Evolutionary conservation across 2,888 invertebrate genomes (phyloP), one percentile per base, ranked within the genome.

Genomic region (Phortica okadai): DNA sequence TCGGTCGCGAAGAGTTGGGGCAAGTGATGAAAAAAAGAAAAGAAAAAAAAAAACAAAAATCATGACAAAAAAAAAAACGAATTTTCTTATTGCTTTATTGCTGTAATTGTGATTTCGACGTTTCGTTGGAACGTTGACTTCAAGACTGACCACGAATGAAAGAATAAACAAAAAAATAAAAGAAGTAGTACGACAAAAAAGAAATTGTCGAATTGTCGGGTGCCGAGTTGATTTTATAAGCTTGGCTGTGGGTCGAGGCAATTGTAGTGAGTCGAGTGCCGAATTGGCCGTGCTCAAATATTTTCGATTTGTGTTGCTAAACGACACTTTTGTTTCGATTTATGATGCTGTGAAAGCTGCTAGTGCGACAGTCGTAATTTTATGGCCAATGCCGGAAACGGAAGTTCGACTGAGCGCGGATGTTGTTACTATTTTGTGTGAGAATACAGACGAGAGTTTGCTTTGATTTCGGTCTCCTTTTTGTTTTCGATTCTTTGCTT

Each of bases 291-390:
- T 42, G 67, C 33, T 33, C 14, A 56, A 50, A 56, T 41, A 74
- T 75, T 77, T 76, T 73, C 74, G 70, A 74, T 84, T 79, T 83
- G 82, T 78, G 82, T 82, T 80, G 78, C 82, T 82, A 83, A 85
- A 84, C 85, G 84, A 84, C 84, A 85, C 84, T 84, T 85, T 84
- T 84, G 84, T 83, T 85, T 83, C 84, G 84, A 85, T 84, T 85
- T 85, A 84, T 84, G 84, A 80, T 79, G 78, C 85, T 83, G 82
- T 84, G 85, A 85, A 84, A 84, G 80, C 81, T 81, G 80, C 84
- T 84, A 84, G 84, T 84, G 83, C 79, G 81, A 79, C 83, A 82
- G 84, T 80, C 83, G 84, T 83, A 83, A 81, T 84, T 84, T 84
- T 81, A 84, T 81, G 83, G 81, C 70, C 58, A 77, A 78, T 45